phyloP scores from a whole-genome alignment of 2,113 vertebrate genomes.

The Corythoichthys intestinalis region DNA sequence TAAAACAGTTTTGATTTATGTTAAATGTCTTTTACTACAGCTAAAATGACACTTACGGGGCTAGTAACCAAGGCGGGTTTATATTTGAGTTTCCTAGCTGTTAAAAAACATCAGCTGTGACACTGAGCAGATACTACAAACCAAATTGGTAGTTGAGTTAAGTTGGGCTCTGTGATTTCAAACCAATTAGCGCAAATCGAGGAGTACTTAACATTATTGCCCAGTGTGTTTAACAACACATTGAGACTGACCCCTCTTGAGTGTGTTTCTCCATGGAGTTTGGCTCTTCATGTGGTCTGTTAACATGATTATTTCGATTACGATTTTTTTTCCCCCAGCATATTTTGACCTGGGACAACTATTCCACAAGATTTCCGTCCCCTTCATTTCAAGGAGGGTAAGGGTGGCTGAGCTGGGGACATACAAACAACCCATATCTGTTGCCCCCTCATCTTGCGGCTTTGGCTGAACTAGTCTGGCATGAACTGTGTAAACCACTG shows the following conservation, averaged over 20 bases:
- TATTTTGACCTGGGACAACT: constrained; percentile 42
- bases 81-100: constrained; percentile 65
- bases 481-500: constrained; percentile 55
- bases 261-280: constrained; percentile 55
- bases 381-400: constrained; percentile 36
- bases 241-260: constrained; percentile 58
- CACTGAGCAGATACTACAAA: constrained; percentile 63
- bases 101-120: constrained; percentile 70
- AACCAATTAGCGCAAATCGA: constrained; percentile 75
- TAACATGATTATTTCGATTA: constrained; percentile 45
- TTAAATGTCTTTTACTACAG: neutral
- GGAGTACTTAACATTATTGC: constrained; percentile 73
- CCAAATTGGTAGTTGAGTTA: constrained; percentile 56
- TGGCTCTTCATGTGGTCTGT: constrained; percentile 13
- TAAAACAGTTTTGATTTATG: neutral
- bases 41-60: neutral
- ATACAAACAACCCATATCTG: constrained; percentile 36
- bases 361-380: constrained; percentile 42
- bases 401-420: constrained; percentile 41
- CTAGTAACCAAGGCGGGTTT: constrained; percentile 20
- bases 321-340: constrained; percentile 46
- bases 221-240: constrained; percentile 66
- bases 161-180: constrained; percentile 63
- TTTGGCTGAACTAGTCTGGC: constrained; percentile 63
- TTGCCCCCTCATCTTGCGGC: constrained; percentile 54